Percentiles rank a stretch among this genome's conserved stretches.
phyloP scores from a whole-genome alignment of 2,888 invertebrate species.

The Hirtodrosophila confusa region DNA sequence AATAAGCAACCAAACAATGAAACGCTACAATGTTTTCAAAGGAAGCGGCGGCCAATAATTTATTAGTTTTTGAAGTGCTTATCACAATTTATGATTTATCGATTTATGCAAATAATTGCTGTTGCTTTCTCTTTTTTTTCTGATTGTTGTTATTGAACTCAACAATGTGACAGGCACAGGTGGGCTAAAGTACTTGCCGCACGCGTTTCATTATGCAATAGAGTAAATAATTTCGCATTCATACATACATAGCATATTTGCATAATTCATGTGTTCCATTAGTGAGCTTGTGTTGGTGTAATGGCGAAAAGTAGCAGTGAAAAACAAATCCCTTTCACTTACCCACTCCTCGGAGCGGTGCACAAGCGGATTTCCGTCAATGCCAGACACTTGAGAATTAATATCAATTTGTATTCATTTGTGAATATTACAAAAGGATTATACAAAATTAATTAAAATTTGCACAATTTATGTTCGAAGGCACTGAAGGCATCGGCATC shows the following conservation, averaged over 20 bases:
- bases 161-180: constrained; percentile 18
- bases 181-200: constrained; percentile 20
- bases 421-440: constrained; percentile 78
- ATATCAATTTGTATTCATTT: constrained; percentile 78
- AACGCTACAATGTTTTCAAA: constrained; percentile 19
- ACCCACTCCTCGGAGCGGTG: constrained; percentile 22
- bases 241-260: constrained; percentile 50
- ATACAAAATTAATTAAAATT: constrained; percentile 77
- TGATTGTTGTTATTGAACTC: constrained; percentile 5
- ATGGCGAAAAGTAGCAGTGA: constrained; percentile 9
- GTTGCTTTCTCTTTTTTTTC: constrained; percentile 3
- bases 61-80: constrained; percentile 47
- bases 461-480: constrained; percentile 57
- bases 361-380: constrained; percentile 66
- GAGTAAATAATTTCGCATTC: constrained; percentile 38
- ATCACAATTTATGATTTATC: constrained; percentile 68
- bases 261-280: constrained; percentile 66
- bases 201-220: constrained; percentile 17
- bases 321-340: constrained; percentile 57
- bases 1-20: constrained; percentile 22
- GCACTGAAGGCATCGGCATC: neutral
- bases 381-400: constrained; percentile 70
- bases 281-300: constrained; percentile 25
- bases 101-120: constrained; percentile 45
- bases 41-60: constrained; percentile 45